Percentiles rank a stretch among this genome's conserved stretches.
phyloP scores from a whole-genome alignment of 2,888 invertebrate genomes.

The Agrotis ipsilon region DNA sequence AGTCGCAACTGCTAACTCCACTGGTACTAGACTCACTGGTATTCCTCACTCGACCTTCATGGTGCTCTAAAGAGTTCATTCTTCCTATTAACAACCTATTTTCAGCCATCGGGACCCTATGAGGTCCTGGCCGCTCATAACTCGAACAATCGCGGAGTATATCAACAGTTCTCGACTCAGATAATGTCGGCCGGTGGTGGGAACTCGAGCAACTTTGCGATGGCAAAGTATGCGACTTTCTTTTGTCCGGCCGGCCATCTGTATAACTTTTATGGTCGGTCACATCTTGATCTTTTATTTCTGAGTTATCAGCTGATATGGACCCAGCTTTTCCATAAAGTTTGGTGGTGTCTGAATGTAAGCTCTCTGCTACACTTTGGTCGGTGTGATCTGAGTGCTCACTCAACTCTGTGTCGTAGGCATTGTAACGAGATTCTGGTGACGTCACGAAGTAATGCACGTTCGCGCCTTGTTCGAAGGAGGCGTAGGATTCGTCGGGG shows the following conservation, averaged over 20 bases:
- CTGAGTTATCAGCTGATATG: conserved; percentile 72
- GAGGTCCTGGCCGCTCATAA: conserved; percentile 78
- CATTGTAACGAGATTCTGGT: conserved; percentile 79
- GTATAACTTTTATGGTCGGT: conserved; percentile 75
- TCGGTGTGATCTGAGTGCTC: conserved; percentile 89
- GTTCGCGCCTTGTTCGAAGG: conserved; percentile 79
- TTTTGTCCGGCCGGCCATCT: conserved; percentile 79
- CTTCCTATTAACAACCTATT: conserved; percentile 80
- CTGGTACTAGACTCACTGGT: conserved; percentile 95
- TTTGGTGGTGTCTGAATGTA: conserved; percentile 81
- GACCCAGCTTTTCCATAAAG: conserved; percentile 70
- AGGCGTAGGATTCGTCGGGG: conserved; percentile 92
- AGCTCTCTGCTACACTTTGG: conserved; percentile 85
- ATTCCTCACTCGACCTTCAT: conserved; percentile 86
- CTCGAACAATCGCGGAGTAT: conserved; percentile 85
- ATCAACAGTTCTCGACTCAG: conserved; percentile 94
- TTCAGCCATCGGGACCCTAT: conserved; percentile 74
- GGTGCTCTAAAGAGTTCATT: conserved; percentile 85
- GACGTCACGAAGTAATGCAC: conserved; percentile 79
- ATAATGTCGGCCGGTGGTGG: conserved; percentile 93
- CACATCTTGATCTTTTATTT: conserved; percentile 76
- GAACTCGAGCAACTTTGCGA: conserved; percentile 87
- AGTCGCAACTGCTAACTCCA: conserved; percentile 96
- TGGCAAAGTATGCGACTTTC: conserved; percentile 91
- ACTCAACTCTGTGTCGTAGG: conserved; percentile 83